phyloP scores from a whole-genome alignment of 2,888 invertebrate genomes.

The Cistogaster globosa region DNA sequence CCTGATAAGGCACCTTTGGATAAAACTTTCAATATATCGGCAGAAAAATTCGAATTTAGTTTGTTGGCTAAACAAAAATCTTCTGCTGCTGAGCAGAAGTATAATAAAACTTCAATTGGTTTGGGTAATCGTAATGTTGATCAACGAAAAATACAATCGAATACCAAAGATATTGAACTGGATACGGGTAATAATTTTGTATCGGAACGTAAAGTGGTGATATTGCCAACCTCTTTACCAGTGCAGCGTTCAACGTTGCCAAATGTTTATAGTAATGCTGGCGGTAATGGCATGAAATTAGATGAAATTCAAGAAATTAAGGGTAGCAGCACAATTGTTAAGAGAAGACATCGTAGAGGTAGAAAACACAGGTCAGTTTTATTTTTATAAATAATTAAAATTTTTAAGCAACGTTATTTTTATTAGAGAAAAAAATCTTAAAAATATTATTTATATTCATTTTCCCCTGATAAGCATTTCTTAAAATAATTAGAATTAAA shows the following conservation, averaged over 20 bases:
- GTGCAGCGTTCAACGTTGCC: slow-evolving; percentile 81
- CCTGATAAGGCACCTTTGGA: slow-evolving; percentile 61
- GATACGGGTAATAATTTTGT: slow-evolving; percentile 83
- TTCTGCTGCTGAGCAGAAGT: slow-evolving; percentile 79
- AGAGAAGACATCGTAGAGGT: slow-evolving; percentile 80
- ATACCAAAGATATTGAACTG: slow-evolving; percentile 83
- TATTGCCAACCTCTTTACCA: slow-evolving; percentile 81
- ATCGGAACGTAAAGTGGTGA: slow-evolving; percentile 79
- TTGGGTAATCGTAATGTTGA: slow-evolving; percentile 79
- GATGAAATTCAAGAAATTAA: slow-evolving; percentile 82
- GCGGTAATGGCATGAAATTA: slow-evolving; percentile 82
- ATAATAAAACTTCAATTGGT: slow-evolving; percentile 77
- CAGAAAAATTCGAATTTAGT: slow-evolving; percentile 59
- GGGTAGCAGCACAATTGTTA: slow-evolving; percentile 79
- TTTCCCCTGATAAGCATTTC: too few relatives aligned
- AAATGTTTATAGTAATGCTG: slow-evolving; percentile 83
- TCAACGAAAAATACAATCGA: slow-evolving; percentile 82
- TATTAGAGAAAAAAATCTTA: too few relatives aligned
- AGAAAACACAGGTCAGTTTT: slow-evolving; percentile 80
- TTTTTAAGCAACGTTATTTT: too few relatives aligned
- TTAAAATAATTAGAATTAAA: too few relatives aligned
- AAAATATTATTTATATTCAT: too few relatives aligned
- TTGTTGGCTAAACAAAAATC: slow-evolving; percentile 31
- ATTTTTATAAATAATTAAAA: background rate
- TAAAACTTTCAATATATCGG: slow-evolving; percentile 57